These are phyloP conservation scores for Aegotheles bennettii DNA, from an alignment of 2,113 vertebrate genomes.

Conservation along the genomic window DNA sequence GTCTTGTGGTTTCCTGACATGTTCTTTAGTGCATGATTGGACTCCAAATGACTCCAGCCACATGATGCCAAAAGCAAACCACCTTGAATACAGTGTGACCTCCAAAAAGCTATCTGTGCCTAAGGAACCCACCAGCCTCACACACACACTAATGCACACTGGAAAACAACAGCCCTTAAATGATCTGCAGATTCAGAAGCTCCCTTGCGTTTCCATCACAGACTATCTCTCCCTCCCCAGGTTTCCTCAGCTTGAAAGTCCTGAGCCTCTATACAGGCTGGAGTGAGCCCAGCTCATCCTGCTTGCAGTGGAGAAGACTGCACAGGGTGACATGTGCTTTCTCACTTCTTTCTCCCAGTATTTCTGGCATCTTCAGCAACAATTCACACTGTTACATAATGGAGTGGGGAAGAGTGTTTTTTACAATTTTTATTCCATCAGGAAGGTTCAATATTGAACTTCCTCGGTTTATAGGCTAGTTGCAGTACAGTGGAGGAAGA, in stretches of 20 bases:
- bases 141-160: accelerated
- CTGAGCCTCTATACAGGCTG: accelerated
- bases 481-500: neutral
- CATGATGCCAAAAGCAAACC: constrained; percentile 47
- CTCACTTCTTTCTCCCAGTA: neutral
- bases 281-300: neutral
- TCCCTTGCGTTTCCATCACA: neutral
- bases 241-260: neutral
- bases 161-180: neutral
- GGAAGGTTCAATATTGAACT: neutral
- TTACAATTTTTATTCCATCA: neutral
- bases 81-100: neutral
- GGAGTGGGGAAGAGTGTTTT: neutral
- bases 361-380: neutral
- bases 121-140: neutral
- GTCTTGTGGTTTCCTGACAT: constrained; percentile 69
- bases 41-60: constrained; percentile 25
- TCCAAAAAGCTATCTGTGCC: neutral
- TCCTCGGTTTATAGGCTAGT: neutral
- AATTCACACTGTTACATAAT: neutral
- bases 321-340: neutral
- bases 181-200: accelerated
- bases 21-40: constrained; percentile 1
- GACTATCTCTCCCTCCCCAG: neutral
- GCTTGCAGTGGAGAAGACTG: accelerated